Evolutionary conservation across 2,888 invertebrate genomes (phyloP), one percentile per base, ranked within the genome.

Genomic region (Crossocerus cetratus): DNA sequence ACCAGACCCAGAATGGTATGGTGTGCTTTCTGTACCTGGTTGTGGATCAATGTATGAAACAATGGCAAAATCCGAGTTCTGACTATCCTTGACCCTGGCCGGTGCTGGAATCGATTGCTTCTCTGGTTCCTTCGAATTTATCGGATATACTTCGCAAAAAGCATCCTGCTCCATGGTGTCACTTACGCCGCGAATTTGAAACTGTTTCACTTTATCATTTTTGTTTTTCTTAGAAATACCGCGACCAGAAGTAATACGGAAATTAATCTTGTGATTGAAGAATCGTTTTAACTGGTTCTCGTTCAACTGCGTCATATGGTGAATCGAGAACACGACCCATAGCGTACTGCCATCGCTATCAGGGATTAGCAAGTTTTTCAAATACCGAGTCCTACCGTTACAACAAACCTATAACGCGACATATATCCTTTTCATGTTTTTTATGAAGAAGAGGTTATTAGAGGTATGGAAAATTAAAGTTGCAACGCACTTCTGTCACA

Each of bases 271-370:
- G n/a, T 76, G 44, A 11, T 68, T 60, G 54, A 65, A 65, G 4
- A 67, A 67, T 5, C 44, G 54, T 16, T 20, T 53, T 56, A 74
- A 49, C 21, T 74, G 65, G 8, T 2, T 11, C 58, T 74, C 62
- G 20, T 68, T 76, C 43, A 76, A 65, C 13, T 74, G n/a, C 45
- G 74, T 43, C 13, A 67, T 16, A 55, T 76, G 76, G 42, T 74
- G 70, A 56, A 76, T 22, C 8, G 76, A 74, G 45, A 76, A 76
- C 21, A 74, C 11, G 2, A 70, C 18, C 76, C 76, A 76, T 54
- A 43, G 2, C 21, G 44, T 54, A 22, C 66, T 63, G 14, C 65
- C 44, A 3, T 56, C 23, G 8, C 61, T 32, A 32, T 32, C 16
- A 49, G 69, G 20, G 54, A 62, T 66, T 53, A 14, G 8, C 21